Conservation (phyloP, 2,888 invertebrate species). For the Thecocarcelia acutangulata region DNA sequence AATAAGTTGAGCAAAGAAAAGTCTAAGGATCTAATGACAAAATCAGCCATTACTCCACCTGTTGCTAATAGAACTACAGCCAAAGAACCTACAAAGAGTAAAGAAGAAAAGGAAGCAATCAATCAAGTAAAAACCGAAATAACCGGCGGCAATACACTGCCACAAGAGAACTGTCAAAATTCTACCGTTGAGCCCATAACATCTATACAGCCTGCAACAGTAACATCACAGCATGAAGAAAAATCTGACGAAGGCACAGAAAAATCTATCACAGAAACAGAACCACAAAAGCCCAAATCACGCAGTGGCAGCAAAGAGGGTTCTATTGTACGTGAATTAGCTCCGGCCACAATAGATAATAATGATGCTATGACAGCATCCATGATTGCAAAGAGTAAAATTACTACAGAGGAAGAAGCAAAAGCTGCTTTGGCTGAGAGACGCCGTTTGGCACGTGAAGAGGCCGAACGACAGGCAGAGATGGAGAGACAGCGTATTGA, state of each 20-base stretch:
- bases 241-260: conserved; percentile 79
- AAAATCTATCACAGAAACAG: conserved; percentile 70
- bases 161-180: conserved; percentile 72
- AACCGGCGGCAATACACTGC: conserved; percentile 55
- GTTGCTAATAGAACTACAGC: conserved; percentile 68
- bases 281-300: conserved; percentile 60
- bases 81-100: conserved; percentile 77
- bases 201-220: conserved; percentile 62
- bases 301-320: conserved; percentile 78
- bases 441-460: conserved; percentile 92
- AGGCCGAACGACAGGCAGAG: conserved; percentile 95
- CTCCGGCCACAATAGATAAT: conserved; percentile 70
- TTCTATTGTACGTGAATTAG: conserved; percentile 77
- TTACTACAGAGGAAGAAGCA: conserved; percentile 95
- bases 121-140: conserved; percentile 79
- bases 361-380: conserved; percentile 83
- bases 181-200: conserved; percentile 50
- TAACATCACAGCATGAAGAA: conserved; percentile 74
- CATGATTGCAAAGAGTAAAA: conserved; percentile 86
- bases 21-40: conserved; percentile 74
- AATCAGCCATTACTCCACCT: conserved; percentile 73
- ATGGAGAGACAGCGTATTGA: conserved; percentile 88
- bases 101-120: conserved; percentile 81
- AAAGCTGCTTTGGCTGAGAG: conserved; percentile 96
- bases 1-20: conserved; percentile 72